phyloP scores from a whole-genome alignment of 2,888 invertebrate species.

The Orgyia antiqua region DNA sequence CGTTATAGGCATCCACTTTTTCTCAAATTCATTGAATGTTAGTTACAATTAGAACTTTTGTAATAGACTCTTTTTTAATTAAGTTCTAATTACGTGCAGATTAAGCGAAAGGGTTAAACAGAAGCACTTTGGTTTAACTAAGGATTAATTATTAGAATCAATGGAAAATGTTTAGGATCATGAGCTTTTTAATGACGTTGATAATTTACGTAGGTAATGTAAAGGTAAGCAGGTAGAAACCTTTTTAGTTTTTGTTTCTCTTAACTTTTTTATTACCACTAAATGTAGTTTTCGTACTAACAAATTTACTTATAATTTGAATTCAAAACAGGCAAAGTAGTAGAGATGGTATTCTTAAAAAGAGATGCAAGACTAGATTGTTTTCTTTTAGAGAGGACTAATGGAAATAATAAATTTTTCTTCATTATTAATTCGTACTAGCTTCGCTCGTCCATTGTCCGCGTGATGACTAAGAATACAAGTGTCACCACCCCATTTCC shows the following conservation, averaged over 20 bases:
- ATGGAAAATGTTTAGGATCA: constrained; percentile 20
- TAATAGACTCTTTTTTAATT: constrained; percentile 40
- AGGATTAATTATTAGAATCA: constrained; percentile 24
- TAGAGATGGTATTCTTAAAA: background rate
- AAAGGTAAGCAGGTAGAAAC: constrained; percentile 19
- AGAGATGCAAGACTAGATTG: background rate
- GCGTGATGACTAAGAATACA: too few relatives aligned
- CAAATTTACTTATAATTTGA: background rate
- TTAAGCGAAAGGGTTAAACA: constrained; percentile 22
- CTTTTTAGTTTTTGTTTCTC: constrained; percentile 8
- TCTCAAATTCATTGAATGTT: constrained; percentile 54
- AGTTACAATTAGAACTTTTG: constrained; percentile 38
- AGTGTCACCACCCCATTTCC: too few relatives aligned
- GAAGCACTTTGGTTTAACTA: constrained; percentile 16
- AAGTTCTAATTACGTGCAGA: constrained; percentile 17
- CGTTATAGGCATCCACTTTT: constrained; percentile 59
- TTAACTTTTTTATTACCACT: constrained; percentile 1
- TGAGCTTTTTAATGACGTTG: constrained; percentile 18
- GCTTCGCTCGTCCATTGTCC: too few relatives aligned
- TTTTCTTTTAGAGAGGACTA: too few relatives aligned
- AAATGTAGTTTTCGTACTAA: background rate
- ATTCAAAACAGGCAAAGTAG: background rate
- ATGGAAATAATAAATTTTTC: too few relatives aligned
- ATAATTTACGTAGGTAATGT: constrained; percentile 17
- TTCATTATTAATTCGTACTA: too few relatives aligned